These are phyloP conservation scores for Trichogramma pretiosum DNA, from an alignment of 1,140 invertebrate genomes.

Conservation along the genomic window DNA sequence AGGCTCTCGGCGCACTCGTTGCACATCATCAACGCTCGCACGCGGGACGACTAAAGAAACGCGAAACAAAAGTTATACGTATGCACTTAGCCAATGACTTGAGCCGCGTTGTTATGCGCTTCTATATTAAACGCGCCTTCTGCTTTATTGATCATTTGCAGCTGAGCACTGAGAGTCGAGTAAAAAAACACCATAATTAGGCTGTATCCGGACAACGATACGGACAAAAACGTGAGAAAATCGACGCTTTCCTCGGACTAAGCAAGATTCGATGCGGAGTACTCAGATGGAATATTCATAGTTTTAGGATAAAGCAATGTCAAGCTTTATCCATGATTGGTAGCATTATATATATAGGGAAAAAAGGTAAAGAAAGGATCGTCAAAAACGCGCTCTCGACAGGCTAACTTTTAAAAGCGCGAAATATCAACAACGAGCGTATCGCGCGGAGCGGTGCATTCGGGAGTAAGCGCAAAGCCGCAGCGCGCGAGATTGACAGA, in stretches of 20 bases:
- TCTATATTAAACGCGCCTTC: slow-evolving; percentile 7
- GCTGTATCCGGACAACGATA: slow-evolving; percentile 10
- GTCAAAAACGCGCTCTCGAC: too few species aligned
- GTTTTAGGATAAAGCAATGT: too few species aligned
- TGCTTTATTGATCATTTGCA: slow-evolving; percentile 6
- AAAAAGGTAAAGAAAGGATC: too few species aligned
- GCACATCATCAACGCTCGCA: neutral
- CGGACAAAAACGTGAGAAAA: slow-evolving; percentile 23
- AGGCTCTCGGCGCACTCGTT: neutral
- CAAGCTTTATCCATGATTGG: too few species aligned
- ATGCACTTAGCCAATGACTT: too few species aligned
- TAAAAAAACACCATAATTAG: slow-evolving; percentile 8
- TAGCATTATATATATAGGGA: too few species aligned
- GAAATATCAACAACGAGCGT: slow-evolving; percentile 1
- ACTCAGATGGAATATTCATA: too few species aligned
- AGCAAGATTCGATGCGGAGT: slow-evolving; percentile 4
- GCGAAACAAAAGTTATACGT: slow-evolving; percentile 30
- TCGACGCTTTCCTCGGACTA: slow-evolving; percentile 8
- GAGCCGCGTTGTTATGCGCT: slow-evolving; percentile 29
- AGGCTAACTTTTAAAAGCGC: too few species aligned
- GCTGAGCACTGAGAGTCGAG: neutral
- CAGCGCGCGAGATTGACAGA: slow-evolving; percentile 29
- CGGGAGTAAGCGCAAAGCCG: neutral
- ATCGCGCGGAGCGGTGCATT: slow-evolving; percentile 7
- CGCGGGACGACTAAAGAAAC: slow-evolving; percentile 4